Base-by-base conservation (phyloP, 1,140 invertebrate species). In the Manduca sexta region DNA sequence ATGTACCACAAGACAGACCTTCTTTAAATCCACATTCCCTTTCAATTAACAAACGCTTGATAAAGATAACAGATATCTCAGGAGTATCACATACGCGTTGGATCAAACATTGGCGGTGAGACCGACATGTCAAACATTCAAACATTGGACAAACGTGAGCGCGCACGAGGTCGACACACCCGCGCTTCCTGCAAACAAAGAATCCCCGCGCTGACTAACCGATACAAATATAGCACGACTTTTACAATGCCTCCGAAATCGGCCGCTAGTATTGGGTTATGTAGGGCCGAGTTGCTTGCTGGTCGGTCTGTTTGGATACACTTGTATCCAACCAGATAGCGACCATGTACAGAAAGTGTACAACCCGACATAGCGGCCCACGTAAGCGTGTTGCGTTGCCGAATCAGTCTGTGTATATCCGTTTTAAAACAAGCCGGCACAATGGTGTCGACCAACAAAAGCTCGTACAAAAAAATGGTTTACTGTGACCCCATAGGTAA, bases 141-240 rank as follows among this genome's bases (percentile, higher is more conserved):
- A 54, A 53, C 18, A 33, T 44, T 49, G 17, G 14, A 31, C 52
- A 52, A 51, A 54, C 45, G 48, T 51, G 44, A 60, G 51, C 52
- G 45, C 48, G 44, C 29, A 21, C 39, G 17, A 60, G 56, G 56
- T 55, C 56, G 52, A 48, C 56, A 49, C 48, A 52, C 54, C 49
- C 49, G 47, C 45, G 55, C 30, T 52, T 52, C 43, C 46, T 43
- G 43, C 45, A 45, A 50, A 53, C 50, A 54, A 46, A 45, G 34
- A 51, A 46, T 40, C 38, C 39, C 15, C 16, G 13, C 33, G 8
- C 13, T 45, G 39, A 34, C 30, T 49, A 42, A 49, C 34, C 15
- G 38, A 31, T 12, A 13, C 38, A 48, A 48, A 40, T 48, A 48
- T 48, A 48, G 46, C 29, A 26, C 26, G 34, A 33, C 17, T 11